Evolutionary conservation across 2,113 vertebrate genomes (phyloP), one percentile per base, ranked within the genome.

Genomic region (Bufo gargarizans): DNA sequence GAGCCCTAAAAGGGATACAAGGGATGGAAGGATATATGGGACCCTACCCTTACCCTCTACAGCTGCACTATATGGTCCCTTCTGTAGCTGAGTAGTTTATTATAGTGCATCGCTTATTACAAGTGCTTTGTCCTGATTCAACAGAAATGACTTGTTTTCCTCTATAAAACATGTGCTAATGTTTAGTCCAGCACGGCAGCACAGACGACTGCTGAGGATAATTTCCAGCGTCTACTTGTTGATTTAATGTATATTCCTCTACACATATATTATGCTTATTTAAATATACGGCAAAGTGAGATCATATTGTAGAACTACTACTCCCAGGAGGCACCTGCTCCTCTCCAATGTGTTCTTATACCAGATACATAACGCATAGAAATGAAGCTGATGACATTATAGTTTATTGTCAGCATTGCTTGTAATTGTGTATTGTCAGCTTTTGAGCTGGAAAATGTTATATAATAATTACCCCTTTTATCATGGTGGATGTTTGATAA

Each of bases 221-320:
- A 85, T 85, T 85, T 85, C 69, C 83, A 58, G 43, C 11, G 16
- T 72, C 67, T 83, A 83, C 20, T 53, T 82, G 80, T 82, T 82
- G 45, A 82, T 82, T 82, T 82, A 16, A 84, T 71, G 49, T 71
- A 55, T 84, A 55, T 55, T 55, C 9, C 7, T 82, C 45, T 50
- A 49, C n/a, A 11, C 59, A 82, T 69, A 22, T 33, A 84, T 69
- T 71, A 71, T 33, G 19, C 20, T 22, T 19, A 67, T 83, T 83
- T 50, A 33, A 16, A 56, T 80, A 33, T n/a, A 56, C 17, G 50
- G 55, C n/a, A 77, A n/a, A 0, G 19, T 20, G 53, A 43, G 53
- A 58, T 33, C 13, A 0, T 6, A 16, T 19, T n/a, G 49, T 77
- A n/a, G 74, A 53, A 77, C 74, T 53, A 77, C 8, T 3, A 53